A percentile compares a stretch with the other conserved stretches of the same genome.
Evolutionary conservation across 92 coral and sea anemone species (phyloP).

Genomic region (Phenganax subtilis): DNA sequence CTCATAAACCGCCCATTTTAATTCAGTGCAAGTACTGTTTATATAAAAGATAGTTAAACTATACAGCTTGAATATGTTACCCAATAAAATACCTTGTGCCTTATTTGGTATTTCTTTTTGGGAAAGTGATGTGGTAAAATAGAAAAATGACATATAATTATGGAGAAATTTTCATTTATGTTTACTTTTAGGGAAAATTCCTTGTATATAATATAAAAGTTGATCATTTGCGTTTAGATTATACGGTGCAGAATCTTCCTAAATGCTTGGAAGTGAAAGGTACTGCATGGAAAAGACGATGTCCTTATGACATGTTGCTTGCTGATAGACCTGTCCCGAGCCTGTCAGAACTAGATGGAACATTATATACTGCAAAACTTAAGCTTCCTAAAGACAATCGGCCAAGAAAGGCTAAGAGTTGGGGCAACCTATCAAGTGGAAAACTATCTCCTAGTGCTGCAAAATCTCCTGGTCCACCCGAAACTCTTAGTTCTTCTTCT

Average conservation of each 20-base stretch:
- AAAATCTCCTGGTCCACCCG: neutral
- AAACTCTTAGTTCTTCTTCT: neutral
- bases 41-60: neutral
- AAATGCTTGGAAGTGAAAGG: conserved; percentile 19
- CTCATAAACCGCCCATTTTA: neutral
- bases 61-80: neutral
- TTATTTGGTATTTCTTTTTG: too few species aligned
- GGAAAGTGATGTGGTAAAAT: too few species aligned
- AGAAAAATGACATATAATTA: neutral
- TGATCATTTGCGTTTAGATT: neutral
- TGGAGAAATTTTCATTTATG: neutral
- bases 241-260: neutral
- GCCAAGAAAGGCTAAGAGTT: conserved; percentile 27
- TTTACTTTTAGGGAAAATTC: neutral
- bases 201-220: neutral
- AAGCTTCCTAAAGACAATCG: conserved; percentile 28
- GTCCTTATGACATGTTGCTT: conserved; percentile 27
- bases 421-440: conserved; percentile 8
- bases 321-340: conserved; percentile 21
- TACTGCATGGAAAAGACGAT: conserved; percentile 26
- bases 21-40: neutral
- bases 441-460: conserved; percentile 19
- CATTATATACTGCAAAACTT: conserved; percentile 13
- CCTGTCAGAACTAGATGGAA: conserved; percentile 11
- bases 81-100: too few species aligned